Evolutionary conservation across 2,797 vertebrate species (phyloP).

Genomic region (Amniataba percoides): DNA sequence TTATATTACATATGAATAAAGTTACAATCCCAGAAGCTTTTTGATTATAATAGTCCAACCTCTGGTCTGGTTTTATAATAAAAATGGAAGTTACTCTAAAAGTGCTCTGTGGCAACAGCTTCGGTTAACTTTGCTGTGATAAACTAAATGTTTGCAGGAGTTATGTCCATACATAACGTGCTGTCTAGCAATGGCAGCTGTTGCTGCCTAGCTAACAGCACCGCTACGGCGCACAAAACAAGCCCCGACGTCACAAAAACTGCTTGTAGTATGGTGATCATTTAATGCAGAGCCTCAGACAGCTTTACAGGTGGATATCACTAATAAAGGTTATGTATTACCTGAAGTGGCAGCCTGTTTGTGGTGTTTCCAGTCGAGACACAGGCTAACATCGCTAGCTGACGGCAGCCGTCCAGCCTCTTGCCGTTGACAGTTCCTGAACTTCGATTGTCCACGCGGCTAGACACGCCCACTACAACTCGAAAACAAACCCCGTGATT

Average conservation of each 20-base stretch:
- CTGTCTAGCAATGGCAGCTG: constrained; percentile 53
- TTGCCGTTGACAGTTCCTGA: constrained; percentile 73
- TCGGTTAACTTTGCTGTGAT: neutral
- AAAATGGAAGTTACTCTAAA: neutral
- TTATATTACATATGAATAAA: neutral
- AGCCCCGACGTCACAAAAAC: constrained; percentile 12
- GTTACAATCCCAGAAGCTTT: neutral
- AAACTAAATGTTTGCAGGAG: neutral
- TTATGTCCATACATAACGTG: constrained; percentile 17
- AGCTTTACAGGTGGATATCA: neutral
- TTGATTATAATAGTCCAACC: neutral
- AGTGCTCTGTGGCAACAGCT: neutral
- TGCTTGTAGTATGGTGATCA: rapidly evolving
- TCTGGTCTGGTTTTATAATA: neutral
- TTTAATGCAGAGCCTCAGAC: rapidly evolving
- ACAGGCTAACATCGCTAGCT: constrained; percentile 66
- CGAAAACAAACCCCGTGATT: constrained; percentile 85
- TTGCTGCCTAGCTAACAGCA: constrained; percentile 56
- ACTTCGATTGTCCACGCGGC: constrained; percentile 63
- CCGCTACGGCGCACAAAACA: constrained; percentile 7
- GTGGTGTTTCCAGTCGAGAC: constrained; percentile 45
- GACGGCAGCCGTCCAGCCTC: constrained; percentile 40
- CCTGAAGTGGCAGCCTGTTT: constrained; percentile 62
- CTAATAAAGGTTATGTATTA: constrained; percentile 36
- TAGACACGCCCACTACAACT: constrained; percentile 79